Evolutionary conservation across 2,113 vertebrate genomes (phyloP).

Genomic region (Tragelaphus strepsiceros): DNA sequence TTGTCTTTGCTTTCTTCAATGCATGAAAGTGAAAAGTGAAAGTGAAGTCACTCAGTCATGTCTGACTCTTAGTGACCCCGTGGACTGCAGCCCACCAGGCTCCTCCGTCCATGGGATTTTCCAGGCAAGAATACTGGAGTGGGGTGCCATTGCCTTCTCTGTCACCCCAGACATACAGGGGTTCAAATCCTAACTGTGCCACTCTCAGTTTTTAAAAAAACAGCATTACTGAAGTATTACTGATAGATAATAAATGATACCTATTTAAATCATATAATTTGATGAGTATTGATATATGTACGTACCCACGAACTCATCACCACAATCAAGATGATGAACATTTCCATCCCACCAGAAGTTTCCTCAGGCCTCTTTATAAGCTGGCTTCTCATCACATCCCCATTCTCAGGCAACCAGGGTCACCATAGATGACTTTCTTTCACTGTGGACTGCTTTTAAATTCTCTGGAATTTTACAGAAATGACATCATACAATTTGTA

Average conservation of each 20-base stretch:
- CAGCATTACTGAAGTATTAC: neutral
- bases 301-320: neutral
- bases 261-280: neutral
- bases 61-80: accelerated
- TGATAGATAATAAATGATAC: neutral
- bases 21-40: no score
- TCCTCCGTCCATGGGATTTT: no score
- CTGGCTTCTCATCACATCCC: neutral
- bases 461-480: neutral
- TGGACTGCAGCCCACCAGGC: no score
- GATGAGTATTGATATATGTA: neutral
- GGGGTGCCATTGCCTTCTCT: no score
- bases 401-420: neutral
- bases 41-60: no score
- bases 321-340: neutral
- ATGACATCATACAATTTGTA: neutral
- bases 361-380: neutral
- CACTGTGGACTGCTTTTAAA: neutral
- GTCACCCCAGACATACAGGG: neutral
- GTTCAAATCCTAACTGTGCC: neutral
- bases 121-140: no score
- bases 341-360: neutral
- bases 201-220: neutral
- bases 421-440: neutral
- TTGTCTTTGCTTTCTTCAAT: no score